These are phyloP conservation scores for Pelobates cultripes DNA, from an alignment of 2,797 vertebrate species.

Conservation along the genomic window DNA sequence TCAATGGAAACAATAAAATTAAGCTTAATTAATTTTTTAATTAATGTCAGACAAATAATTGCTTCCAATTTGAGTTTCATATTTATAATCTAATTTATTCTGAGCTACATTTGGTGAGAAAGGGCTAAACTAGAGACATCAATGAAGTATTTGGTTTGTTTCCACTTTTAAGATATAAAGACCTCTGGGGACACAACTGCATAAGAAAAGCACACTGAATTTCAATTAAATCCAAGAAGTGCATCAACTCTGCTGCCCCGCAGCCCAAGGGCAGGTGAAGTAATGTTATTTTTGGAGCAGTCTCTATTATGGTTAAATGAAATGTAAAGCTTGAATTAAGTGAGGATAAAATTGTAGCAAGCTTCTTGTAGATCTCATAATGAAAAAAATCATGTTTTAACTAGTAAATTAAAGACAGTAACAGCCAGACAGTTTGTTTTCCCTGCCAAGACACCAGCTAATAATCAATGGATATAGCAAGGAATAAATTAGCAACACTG, in stretches of 20 bases:
- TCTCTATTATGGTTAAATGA: conserved; percentile 61
- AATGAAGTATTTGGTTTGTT: conserved; percentile 67
- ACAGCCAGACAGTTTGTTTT: conserved; percentile 42
- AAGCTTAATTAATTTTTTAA: conserved; percentile 60
- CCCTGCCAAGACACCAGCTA: conserved; percentile 52
- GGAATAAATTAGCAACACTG: conserved; percentile 10
- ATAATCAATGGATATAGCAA: conserved; percentile 28
- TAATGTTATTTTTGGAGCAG: conserved; percentile 67
- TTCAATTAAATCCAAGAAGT: conserved; percentile 59
- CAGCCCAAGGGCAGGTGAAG: conserved; percentile 61
- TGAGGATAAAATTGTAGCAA: conserved; percentile 58
- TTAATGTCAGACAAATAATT: conserved; percentile 53
- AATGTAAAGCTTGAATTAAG: conserved; percentile 61
- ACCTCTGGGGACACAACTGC: conserved; percentile 60
- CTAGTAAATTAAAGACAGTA: conserved; percentile 61
- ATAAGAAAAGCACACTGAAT: conserved; percentile 61
- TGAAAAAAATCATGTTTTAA: conserved; percentile 58
- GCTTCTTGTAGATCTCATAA: conserved; percentile 53
- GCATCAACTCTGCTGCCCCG: conserved; percentile 58
- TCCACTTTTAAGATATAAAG: conserved; percentile 59
- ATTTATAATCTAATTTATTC: conserved; percentile 59
- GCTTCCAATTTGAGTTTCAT: conserved; percentile 59
- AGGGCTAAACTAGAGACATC: conserved; percentile 61
- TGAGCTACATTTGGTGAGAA: conserved; percentile 61
- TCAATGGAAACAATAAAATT: conserved; percentile 77